phyloP scores from a whole-genome alignment of 2,113 vertebrate species.

The Notarius quadriscutis region DNA sequence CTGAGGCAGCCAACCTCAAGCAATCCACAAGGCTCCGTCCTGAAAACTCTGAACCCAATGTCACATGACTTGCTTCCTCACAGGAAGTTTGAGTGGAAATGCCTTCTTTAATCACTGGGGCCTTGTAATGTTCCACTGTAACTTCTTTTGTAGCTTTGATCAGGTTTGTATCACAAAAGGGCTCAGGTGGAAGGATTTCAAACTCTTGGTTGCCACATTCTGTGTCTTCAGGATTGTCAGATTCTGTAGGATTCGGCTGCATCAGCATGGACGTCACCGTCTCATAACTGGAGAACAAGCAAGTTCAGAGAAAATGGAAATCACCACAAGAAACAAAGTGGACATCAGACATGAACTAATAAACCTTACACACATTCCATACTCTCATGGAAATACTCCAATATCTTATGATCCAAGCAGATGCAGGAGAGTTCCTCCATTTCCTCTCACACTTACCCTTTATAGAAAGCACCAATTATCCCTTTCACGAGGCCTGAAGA shows the following conservation, averaged over 20 bases:
- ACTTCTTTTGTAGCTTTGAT: not conserved
- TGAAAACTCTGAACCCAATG: not conserved
- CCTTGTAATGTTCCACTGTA: not conserved
- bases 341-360: not conserved
- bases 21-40: constrained; percentile 52
- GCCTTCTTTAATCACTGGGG: not conserved
- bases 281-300: constrained; percentile 59
- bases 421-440: constrained; percentile 9
- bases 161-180: constrained; percentile 31
- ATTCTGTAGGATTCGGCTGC: constrained; percentile 34
- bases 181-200: constrained; percentile 45
- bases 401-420: constrained; percentile 26
- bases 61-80: not conserved
- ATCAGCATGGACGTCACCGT: constrained; percentile 56
- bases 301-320: constrained; percentile 35
- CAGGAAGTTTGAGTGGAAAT: not conserved
- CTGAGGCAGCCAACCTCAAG: constrained; percentile 55
- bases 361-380: constrained; percentile 4
- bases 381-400: constrained; percentile 7
- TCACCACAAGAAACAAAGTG: not conserved
- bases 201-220: constrained; percentile 20
- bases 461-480: constrained; percentile 54
- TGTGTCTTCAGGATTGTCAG: constrained; percentile 13
- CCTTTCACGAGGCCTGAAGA: constrained; percentile 49
- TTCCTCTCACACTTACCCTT: constrained; percentile 57